Evolutionary conservation across 2,888 invertebrate genomes (phyloP), one percentile per base, ranked within the genome.

Genomic region (Torymus auratus): DNA sequence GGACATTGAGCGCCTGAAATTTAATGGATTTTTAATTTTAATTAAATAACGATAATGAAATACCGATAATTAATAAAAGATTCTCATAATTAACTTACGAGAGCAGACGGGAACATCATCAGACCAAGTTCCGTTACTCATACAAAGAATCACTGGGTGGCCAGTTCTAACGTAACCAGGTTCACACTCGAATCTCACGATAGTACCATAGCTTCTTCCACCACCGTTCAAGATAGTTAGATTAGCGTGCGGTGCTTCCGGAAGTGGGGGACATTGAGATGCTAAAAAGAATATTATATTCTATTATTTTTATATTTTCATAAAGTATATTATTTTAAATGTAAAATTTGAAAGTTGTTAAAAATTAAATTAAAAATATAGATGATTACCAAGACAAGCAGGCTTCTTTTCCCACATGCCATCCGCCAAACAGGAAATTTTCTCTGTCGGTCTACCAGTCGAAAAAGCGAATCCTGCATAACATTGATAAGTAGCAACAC

Each of bases 121-220:
- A 81, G 97, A 97, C 98, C 98, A 98, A 12, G 97, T 97, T 71
- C 98, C 98, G 88, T 98, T 97, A 88, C 97, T 97, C 97, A 97
- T 97, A 90, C 98, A 98, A 56, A 97, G 94, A 61, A 98, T 94
- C 3, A 97, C 97, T 15, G 98, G 98, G 88, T 96, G 95, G 52
- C 98, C 98, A 84, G 94, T 95, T 84, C 98, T 93, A 76, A 96
- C 94, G 88, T 97, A 98, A 2, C 98, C 98, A 7, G 97, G 95
- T 87, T 97, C 97, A 88, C 98, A 98, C 90, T 97, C 97, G 88
- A 96, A 97, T 83, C 97, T 93, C 2, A 98, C 96, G 86, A 98
- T 97, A 0, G 98, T 98, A 84, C 98, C 98, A 87, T 98, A 98
- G 89, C 97, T 97, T 83, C 97, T 94, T 41, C 97, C 97, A 53